A percentile compares a stretch with the other conserved stretches of the same genome.
Evolutionary conservation across 37 sponge, comb jelly and placozoan genomes (phyloP).

Genomic region (Lycopodina hypogea): DNA sequence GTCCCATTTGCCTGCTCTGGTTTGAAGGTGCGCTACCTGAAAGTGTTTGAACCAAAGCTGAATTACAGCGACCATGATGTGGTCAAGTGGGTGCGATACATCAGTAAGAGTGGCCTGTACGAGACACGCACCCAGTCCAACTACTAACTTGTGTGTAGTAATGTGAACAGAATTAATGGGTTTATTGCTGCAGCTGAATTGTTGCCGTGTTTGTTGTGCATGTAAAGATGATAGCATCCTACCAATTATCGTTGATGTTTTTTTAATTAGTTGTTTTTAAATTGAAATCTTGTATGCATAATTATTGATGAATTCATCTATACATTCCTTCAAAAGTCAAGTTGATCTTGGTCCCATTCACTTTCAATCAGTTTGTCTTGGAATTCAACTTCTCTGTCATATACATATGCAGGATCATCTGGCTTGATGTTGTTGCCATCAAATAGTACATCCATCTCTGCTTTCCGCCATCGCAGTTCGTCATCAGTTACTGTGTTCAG

Average conservation of each 20-base stretch:
- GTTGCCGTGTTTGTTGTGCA: too few relatives aligned
- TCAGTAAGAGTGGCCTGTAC: constrained; percentile 92
- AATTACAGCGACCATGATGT: constrained; percentile 97
- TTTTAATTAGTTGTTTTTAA: too few relatives aligned
- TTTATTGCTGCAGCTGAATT: too few relatives aligned
- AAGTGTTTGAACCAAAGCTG: constrained; percentile 97
- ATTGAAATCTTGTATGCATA: too few relatives aligned
- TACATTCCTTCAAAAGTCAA: not conserved
- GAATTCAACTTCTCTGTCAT: constrained; percentile 84
- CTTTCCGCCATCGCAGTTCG: constrained; percentile 34
- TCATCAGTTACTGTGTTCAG: constrained; percentile 67
- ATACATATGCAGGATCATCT: constrained; percentile 66
- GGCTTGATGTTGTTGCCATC: constrained; percentile 53
- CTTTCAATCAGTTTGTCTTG: constrained; percentile 31
- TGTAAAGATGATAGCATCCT: too few relatives aligned
- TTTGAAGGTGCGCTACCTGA: constrained; percentile 92
- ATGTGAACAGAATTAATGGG: too few relatives aligned
- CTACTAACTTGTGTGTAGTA: constrained; percentile 12
- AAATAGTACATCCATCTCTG: constrained; percentile 67
- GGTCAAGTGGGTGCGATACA: constrained; percentile 96
- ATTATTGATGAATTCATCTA: too few relatives aligned
- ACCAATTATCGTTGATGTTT: too few relatives aligned
- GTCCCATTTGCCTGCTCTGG: constrained; percentile 95
- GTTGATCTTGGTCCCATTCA: constrained; percentile 75
- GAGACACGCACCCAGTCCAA: constrained; percentile 83